phyloP scores from a whole-genome alignment of 2,113 vertebrate genomes.

The Melanerpes formicivorus region DNA sequence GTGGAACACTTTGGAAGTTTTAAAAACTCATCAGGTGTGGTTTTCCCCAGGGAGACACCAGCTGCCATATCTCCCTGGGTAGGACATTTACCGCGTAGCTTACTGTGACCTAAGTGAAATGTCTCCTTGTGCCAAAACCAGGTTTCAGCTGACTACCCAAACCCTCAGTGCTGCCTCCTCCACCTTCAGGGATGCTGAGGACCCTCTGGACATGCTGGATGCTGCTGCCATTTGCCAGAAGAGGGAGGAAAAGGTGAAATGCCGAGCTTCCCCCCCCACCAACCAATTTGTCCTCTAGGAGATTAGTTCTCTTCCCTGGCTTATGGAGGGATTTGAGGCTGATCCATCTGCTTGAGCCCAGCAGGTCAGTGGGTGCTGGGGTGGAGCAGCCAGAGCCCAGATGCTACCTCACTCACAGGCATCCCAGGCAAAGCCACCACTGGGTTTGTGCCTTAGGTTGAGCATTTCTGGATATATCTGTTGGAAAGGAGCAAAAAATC shows the following conservation, averaged over 20 bases:
- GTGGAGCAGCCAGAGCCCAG: background rate
- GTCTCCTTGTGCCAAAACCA: background rate
- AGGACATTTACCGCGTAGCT: background rate
- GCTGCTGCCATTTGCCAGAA: background rate
- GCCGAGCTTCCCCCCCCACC: background rate
- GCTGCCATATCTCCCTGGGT: background rate
- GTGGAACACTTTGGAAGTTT: background rate
- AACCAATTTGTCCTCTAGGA: background rate
- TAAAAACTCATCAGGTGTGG: background rate
- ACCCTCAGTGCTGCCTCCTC: rapidly evolving
- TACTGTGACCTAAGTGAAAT: background rate
- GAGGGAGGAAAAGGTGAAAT: background rate
- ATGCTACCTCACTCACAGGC: background rate
- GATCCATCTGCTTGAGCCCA: conserved; percentile 21
- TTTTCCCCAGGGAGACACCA: background rate
- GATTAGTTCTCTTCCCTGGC: conserved; percentile 41
- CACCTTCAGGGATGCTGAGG: rapidly evolving
- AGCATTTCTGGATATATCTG: background rate
- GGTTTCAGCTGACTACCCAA: background rate
- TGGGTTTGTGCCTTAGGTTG: background rate
- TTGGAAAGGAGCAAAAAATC: background rate
- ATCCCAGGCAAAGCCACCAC: background rate
- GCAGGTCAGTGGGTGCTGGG: background rate
- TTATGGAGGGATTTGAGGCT: background rate
- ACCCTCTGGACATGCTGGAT: background rate